Percentiles rank a stretch among this genome's conserved stretches.
Conservation (phyloP, 2,888 invertebrate genomes). For the Mimumesa dahlbomi region DNA sequence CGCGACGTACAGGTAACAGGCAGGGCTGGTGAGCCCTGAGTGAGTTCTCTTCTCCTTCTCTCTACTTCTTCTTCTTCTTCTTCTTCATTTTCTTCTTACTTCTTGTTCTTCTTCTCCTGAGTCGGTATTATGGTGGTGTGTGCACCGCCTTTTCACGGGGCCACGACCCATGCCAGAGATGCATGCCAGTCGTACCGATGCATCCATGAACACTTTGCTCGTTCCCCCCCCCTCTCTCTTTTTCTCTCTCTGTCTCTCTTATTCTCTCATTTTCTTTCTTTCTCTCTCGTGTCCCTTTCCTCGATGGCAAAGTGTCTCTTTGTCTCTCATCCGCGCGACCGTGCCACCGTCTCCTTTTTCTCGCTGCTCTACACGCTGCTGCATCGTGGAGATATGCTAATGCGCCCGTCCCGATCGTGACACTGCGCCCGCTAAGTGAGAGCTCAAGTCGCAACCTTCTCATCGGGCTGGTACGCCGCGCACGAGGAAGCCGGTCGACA, state of each 20-base stretch:
- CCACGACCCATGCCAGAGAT: constrained; percentile 68
- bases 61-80: constrained; percentile 28
- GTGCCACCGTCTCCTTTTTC: constrained; percentile 36
- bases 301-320: too few species aligned
- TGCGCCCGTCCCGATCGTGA: constrained; percentile 78
- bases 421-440: constrained; percentile 79
- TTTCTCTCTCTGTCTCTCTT: too few species aligned
- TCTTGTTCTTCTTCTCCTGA: constrained; percentile 39
- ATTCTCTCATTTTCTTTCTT: constrained; percentile 11
- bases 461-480: constrained; percentile 60
- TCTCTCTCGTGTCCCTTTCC: constrained; percentile 3
- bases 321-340: constrained; percentile 1
- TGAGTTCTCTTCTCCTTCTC: constrained; percentile 61
- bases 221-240: constrained; percentile 10
- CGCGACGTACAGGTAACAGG: constrained; percentile 73
- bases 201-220: constrained; percentile 55
- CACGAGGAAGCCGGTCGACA: too few species aligned
- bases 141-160: constrained; percentile 63
- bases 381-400: constrained; percentile 78
- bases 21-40: constrained; percentile 61
- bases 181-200: constrained; percentile 60
- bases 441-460: constrained; percentile 77
- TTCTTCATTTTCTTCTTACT: constrained; percentile 25
- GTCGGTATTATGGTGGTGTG: constrained; percentile 54
- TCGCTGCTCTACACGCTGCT: constrained; percentile 68